Percentiles rank a stretch among this genome's conserved stretches.
Evolutionary conservation across 2,113 vertebrate species (phyloP).

Genomic region (Gracilinanus agilis): DNA sequence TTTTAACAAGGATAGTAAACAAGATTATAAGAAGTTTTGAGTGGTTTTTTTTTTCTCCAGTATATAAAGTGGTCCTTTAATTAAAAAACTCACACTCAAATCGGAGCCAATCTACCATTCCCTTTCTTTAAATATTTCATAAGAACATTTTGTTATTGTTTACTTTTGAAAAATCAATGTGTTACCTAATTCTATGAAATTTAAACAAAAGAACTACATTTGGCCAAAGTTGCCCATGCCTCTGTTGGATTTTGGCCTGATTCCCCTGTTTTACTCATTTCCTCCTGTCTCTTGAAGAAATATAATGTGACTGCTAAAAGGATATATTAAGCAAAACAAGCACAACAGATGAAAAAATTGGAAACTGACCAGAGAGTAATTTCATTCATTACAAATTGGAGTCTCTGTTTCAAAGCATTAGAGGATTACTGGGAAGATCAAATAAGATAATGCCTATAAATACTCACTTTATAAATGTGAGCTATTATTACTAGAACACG

Average conservation of each 20-base stretch:
- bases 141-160: background rate
- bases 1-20: background rate
- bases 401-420: background rate
- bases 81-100: background rate
- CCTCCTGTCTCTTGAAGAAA: constrained; percentile 17
- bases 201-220: constrained; percentile 3
- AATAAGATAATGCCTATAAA: background rate
- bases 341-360: constrained; percentile 1
- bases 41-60: background rate
- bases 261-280: constrained; percentile 15
- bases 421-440: background rate
- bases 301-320: background rate
- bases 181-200: constrained; percentile 1
- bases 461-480: background rate
- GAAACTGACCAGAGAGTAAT: background rate
- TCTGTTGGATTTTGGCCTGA: background rate
- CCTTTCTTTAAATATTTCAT: background rate
- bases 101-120: background rate
- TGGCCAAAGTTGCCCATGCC: background rate
- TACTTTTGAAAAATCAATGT: background rate
- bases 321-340: constrained; percentile 9
- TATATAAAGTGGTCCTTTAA: background rate
- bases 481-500: background rate
- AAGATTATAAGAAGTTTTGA: background rate
- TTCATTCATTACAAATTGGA: background rate